phyloP scores from a whole-genome alignment of 2,113 vertebrate species.

The Tonatia bakeri region DNA sequence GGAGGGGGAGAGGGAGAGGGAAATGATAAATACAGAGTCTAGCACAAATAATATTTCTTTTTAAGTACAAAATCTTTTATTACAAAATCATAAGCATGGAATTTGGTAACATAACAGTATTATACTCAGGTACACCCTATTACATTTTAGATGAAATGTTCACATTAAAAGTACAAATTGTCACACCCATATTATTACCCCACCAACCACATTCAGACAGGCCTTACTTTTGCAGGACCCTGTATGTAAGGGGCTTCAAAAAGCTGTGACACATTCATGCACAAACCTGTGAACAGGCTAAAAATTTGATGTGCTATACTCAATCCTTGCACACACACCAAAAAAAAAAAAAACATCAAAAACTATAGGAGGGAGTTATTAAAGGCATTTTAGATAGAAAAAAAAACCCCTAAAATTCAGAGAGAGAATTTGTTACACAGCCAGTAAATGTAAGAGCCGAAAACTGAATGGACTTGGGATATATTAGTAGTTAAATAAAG shows the following conservation, averaged over 20 bases:
- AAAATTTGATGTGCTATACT: neutral
- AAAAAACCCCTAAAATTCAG: neutral
- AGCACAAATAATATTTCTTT: too few species aligned
- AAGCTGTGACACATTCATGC: neutral
- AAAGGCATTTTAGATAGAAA: neutral
- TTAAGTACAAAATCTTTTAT: too few species aligned
- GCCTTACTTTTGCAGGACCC: too few species aligned
- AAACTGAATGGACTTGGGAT: neutral
- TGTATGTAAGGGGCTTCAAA: neutral
- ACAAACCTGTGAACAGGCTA: neutral
- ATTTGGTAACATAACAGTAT: too few species aligned
- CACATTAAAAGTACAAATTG: too few species aligned
- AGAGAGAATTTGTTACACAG: neutral
- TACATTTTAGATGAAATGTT: too few species aligned
- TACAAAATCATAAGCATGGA: too few species aligned
- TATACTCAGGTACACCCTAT: too few species aligned
- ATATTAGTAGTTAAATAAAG: neutral
- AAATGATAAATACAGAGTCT: neutral
- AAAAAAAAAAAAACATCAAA: neutral
- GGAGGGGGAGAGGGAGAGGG: fast-evolving
- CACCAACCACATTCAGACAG: too few species aligned
- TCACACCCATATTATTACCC: too few species aligned
- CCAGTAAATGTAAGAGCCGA: neutral
- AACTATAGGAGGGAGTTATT: neutral
- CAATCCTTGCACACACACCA: neutral